These are phyloP conservation scores for Ophion slaviceki DNA, from an alignment of 2,888 invertebrate genomes.

Conservation along the genomic window DNA sequence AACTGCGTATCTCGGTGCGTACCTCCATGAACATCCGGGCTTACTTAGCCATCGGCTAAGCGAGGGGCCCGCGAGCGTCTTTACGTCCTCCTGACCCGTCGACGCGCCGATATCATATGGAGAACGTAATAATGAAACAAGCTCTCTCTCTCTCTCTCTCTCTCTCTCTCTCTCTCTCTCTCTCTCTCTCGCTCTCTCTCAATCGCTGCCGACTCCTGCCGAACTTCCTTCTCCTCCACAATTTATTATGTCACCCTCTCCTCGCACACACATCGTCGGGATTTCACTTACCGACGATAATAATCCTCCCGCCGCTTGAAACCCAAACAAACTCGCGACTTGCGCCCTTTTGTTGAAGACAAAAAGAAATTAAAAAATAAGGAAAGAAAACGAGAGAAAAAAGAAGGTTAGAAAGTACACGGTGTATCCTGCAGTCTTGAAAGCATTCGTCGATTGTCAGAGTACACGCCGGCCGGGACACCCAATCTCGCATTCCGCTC, in stretches of 20 bases:
- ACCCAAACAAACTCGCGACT: too few species aligned
- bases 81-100: slow-evolving; percentile 66
- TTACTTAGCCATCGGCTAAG: slow-evolving; percentile 31
- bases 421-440: not conserved
- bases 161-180: too few species aligned
- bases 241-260: too few species aligned
- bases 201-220: too few species aligned
- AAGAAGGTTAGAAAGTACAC: not conserved
- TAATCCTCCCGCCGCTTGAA: too few species aligned
- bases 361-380: too few species aligned
- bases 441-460: slow-evolving; percentile 42
- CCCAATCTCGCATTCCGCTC: slow-evolving; percentile 45
- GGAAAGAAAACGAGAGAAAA: too few species aligned
- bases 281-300: too few species aligned
- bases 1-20: not conserved
- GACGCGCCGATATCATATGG: slow-evolving; percentile 42
- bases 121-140: slow-evolving; percentile 13
- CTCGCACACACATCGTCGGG: too few species aligned
- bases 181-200: too few species aligned
- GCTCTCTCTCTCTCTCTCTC: slow-evolving; percentile 40
- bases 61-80: slow-evolving; percentile 30
- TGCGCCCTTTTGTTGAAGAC: too few species aligned
- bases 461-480: slow-evolving; percentile 13
- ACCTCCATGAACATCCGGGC: slow-evolving; percentile 35
- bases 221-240: too few species aligned